Conservation (phyloP, 1,140 invertebrate species). For the Eueides isabella region DNA sequence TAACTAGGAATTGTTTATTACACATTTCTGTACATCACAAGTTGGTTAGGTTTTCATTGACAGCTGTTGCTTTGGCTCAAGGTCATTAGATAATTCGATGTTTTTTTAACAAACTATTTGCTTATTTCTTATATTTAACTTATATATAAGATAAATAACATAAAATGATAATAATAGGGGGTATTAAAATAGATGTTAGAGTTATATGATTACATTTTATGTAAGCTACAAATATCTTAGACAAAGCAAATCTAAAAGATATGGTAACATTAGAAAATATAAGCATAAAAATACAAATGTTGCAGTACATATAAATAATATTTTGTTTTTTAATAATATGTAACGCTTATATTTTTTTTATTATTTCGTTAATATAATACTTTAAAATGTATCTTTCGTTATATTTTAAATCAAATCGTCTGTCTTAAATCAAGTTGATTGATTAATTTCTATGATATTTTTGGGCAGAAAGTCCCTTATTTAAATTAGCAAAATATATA, state of each 20-base stretch:
- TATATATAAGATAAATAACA: neutral
- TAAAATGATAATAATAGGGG: neutral
- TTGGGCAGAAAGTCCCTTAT: too few species aligned
- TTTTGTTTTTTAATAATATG: neutral
- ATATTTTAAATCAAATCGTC: too few species aligned
- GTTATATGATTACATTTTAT: neutral
- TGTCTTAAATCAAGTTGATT: too few species aligned
- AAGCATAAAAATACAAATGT: neutral
- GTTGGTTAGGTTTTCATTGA: conserved; percentile 64
- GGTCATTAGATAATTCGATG: conserved; percentile 34
- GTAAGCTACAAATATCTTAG: neutral
- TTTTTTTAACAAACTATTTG: neutral
- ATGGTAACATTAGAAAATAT: neutral
- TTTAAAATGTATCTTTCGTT: too few species aligned
- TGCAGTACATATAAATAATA: neutral
- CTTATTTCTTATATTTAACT: neutral
- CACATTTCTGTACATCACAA: conserved; percentile 45
- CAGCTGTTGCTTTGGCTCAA: conserved; percentile 46
- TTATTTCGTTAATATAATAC: neutral
- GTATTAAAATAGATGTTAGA: neutral
- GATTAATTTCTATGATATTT: too few species aligned
- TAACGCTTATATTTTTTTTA: neutral
- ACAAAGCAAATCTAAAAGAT: neutral
- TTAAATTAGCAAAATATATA: too few species aligned
- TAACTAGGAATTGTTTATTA: conserved; percentile 46